Base-by-base conservation (phyloP, 2,797 vertebrate genomes). In the Microctenopoma lineatum region DNA sequence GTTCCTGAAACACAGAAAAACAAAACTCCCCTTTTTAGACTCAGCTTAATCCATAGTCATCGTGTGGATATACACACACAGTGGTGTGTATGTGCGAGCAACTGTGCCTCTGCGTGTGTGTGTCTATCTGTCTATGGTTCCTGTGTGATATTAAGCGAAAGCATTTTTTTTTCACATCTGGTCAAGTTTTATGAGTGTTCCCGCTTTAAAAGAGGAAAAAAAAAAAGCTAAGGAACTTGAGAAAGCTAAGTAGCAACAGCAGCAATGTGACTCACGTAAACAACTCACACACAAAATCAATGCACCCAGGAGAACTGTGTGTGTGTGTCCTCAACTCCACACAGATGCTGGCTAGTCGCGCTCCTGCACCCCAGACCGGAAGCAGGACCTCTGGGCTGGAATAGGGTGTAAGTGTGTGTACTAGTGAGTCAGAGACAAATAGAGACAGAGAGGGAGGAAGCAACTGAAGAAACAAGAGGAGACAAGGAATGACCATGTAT, bases 281-380 rank as follows among this genome's bases (percentile, higher is more conserved):
- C 25, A 70, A 59, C 70, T 58, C 61, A 65, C 53, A 60, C 67
- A 63, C 15, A 66, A 18, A 63, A 38, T 13, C 13, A 18, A 38
- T n/a, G 18, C 13, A 25, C 61, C 36, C 58, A 66, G 52, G 65
- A 48, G 52, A 38, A 48, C 14, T 32, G 38, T 50, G n/a, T 36
- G 25, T 67, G 32, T 60, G 56, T 83, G 57, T 67, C 80, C 72
- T 45, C 62, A 86, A 61, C 44, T 56, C 53, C 42, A 42, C 57
- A 73, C 59, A 73, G 66, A 83, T 75, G 73, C 74, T 79, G 66
- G 58, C 45, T 62, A 29, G 47, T 87, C 71, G 66, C 53, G 73
- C 80, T 77, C 55, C 64, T 61, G 53, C 61, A 82, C 47, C 60
- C 62, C 52, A 71, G 54, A 86, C 85, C 58, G 54, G 83, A 88